These are phyloP conservation scores for Phainopepla nitens DNA, from an alignment of 2,113 vertebrate genomes.

Conservation along the genomic window DNA sequence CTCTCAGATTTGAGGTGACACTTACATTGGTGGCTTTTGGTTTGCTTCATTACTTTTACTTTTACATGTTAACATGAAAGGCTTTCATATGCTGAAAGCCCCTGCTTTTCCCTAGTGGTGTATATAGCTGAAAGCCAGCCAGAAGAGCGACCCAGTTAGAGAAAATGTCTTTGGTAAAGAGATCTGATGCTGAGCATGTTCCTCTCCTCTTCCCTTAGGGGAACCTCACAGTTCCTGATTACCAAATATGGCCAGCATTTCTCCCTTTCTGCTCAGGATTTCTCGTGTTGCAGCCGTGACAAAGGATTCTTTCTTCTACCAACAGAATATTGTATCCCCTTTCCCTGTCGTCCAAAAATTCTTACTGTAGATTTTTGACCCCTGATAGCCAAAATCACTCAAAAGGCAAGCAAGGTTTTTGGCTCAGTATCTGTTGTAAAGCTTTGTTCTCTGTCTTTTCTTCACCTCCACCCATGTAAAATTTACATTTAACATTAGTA, in stretches of 20 bases:
- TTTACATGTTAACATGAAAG: conserved; percentile 39
- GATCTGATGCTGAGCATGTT: conserved; percentile 38
- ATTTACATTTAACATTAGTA: conserved; percentile 53
- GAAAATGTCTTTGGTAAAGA: not conserved
- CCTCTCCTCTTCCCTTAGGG: not conserved
- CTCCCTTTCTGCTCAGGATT: not conserved
- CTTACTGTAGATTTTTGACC: not conserved
- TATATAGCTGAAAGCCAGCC: conserved; percentile 43
- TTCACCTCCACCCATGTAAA: not conserved
- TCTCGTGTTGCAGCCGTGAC: not conserved
- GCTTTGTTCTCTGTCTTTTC: not conserved
- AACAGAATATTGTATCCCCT: not conserved
- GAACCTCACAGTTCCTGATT: not conserved
- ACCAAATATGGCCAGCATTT: not conserved
- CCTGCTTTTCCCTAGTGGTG: conserved; percentile 40
- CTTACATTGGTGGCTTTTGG: conserved; percentile 14
- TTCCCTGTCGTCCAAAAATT: not conserved
- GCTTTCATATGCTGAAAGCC: conserved; percentile 38
- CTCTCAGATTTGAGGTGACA: conserved; percentile 37
- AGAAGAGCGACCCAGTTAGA: conserved; percentile 10
- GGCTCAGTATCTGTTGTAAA: not conserved
- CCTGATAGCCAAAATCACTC: not conserved
- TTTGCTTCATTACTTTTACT: conserved; percentile 56
- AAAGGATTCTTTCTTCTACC: conserved; percentile 18
- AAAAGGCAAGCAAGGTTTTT: not conserved